Conservation (phyloP, 2,888 invertebrate species). For the Ectemnius continuus region DNA sequence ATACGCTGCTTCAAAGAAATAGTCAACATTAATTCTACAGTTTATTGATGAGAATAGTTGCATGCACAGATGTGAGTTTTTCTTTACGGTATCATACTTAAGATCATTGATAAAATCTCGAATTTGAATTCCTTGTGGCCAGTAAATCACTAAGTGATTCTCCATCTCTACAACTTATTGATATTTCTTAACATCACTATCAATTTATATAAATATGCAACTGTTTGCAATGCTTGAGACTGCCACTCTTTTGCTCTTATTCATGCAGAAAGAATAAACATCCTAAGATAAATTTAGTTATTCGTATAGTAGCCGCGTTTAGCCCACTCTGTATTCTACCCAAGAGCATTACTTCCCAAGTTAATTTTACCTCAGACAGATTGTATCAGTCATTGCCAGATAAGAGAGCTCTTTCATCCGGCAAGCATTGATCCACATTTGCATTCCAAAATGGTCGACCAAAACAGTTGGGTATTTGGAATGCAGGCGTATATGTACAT, state of each 20-base stretch:
- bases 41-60: no score
- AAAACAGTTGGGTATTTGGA: not conserved
- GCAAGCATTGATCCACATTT: no score
- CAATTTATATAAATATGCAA: conserved; percentile 41
- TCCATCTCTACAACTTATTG: conserved; percentile 51
- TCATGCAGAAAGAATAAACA: conserved; percentile 26
- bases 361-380: no score
- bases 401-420: no score
- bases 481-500: not conserved
- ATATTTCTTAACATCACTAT: conserved; percentile 54
- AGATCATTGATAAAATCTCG: no score
- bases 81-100: no score
- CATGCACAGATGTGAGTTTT: no score
- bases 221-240: conserved; percentile 35
- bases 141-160: conserved; percentile 50
- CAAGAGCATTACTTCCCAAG: not conserved
- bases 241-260: conserved; percentile 41
- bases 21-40: no score
- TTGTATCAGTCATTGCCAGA: no score
- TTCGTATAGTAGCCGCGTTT: not conserved
- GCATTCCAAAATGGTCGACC: no score
- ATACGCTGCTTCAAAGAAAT: no score
- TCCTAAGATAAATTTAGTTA: not conserved
- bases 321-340: not conserved
- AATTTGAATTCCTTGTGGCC: conserved; percentile 5